Evolutionary conservation across 1,140 invertebrate species (phyloP).

Genomic region (Homarus americanus): DNA sequence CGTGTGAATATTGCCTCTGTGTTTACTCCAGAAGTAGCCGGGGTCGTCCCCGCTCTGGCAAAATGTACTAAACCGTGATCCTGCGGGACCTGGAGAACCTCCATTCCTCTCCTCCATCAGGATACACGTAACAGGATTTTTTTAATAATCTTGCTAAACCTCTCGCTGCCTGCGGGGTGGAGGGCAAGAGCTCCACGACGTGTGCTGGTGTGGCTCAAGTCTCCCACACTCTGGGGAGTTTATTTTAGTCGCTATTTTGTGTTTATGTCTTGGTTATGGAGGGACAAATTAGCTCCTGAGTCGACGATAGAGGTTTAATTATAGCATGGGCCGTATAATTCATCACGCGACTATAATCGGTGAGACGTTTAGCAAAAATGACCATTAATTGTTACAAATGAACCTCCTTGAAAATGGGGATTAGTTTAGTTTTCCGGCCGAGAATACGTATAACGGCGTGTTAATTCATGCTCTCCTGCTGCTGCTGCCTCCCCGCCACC

Average conservation of each 20-base stretch:
- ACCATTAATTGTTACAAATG: slow-evolving; percentile 53
- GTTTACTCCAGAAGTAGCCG: neutral
- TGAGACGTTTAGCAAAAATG: slow-evolving; percentile 46
- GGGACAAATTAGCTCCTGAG: slow-evolving; percentile 53
- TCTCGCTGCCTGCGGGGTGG: neutral
- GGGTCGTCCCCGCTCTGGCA: neutral
- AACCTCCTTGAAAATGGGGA: neutral
- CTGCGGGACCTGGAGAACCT: neutral
- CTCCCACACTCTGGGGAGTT: neutral
- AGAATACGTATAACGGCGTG: neutral
- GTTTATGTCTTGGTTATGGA: slow-evolving; percentile 42
- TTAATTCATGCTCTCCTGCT: neutral
- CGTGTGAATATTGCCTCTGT: slow-evolving; percentile 2
- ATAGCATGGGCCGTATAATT: slow-evolving; percentile 41
- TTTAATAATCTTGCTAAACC: neutral
- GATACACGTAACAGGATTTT: too few species aligned
- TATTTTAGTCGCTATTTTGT: slow-evolving; percentile 41
- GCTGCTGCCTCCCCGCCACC: neutral
- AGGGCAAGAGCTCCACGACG: neutral
- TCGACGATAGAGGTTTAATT: slow-evolving; percentile 45
- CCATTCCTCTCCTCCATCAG: neutral
- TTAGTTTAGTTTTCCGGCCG: neutral
- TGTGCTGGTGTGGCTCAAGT: too few species aligned
- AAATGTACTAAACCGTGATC: neutral
- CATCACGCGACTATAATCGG: slow-evolving; percentile 46